These are phyloP conservation scores for Epirrhoe alternata DNA, from an alignment of 2,888 invertebrate genomes.

Conservation along the genomic window DNA sequence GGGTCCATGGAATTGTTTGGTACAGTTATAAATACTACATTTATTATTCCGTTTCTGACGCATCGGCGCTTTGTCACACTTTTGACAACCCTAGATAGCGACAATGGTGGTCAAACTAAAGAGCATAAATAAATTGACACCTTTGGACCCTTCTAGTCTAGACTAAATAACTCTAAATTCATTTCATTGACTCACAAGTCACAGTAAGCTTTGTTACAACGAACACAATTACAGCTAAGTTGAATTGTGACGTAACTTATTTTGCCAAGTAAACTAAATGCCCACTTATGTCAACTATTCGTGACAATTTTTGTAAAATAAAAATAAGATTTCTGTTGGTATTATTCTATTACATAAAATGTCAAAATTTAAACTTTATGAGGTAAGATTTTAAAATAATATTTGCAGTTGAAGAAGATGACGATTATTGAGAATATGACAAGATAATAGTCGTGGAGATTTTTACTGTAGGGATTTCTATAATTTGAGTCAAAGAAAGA, in stretches of 20 bases:
- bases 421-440: no score
- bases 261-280: constrained; percentile 5
- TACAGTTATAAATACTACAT: no score
- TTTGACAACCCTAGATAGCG: constrained; percentile 17
- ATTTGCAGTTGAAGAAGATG: no score
- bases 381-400: no score
- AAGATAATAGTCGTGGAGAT: no score
- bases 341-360: no score
- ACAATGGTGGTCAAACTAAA: constrained; percentile 39
- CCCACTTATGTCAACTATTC: not conserved
- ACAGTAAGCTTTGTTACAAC: constrained; percentile 30
- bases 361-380: no score
- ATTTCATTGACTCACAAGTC: constrained; percentile 44
- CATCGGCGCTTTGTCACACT: not conserved
- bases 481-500: no score
- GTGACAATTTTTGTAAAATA: not conserved
- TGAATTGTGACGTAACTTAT: constrained; percentile 15
- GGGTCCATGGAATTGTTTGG: no score
- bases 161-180: constrained; percentile 52
- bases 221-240: constrained; percentile 22
- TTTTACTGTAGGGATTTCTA: no score
- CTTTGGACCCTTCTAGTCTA: constrained; percentile 46
- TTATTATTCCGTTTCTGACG: no score
- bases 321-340: no score
- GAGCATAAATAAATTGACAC: constrained; percentile 52